phyloP scores from a whole-genome alignment of 2,797 vertebrate genomes.

The Austrolebias charrua region DNA sequence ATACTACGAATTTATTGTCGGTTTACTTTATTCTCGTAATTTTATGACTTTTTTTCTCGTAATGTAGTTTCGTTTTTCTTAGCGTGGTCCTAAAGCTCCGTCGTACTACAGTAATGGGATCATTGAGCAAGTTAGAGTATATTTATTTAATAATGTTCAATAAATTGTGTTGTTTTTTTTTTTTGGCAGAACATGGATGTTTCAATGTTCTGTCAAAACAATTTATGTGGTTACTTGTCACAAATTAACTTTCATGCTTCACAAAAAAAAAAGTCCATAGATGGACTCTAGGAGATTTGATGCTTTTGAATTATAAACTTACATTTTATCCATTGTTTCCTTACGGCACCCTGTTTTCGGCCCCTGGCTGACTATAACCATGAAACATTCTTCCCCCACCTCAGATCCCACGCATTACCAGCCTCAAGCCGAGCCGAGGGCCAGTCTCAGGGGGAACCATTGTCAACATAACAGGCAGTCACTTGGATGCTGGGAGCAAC shows the following conservation, averaged over 20 bases:
- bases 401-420: conserved; percentile 86
- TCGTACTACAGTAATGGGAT: conserved; percentile 6
- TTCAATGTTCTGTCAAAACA: neutral
- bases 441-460: conserved; percentile 95
- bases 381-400: conserved; percentile 1
- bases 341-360: neutral
- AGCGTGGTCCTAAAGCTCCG: no score
- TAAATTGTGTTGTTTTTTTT: neutral
- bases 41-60: no score
- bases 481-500: conserved; percentile 94
- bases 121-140: conserved; percentile 12
- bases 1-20: no score
- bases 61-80: no score
- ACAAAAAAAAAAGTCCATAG: no score
- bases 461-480: conserved; percentile 94
- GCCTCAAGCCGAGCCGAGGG: conserved; percentile 88
- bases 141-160: neutral
- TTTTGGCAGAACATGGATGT: neutral
- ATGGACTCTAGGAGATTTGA: no score
- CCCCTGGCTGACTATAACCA: conserved; percentile 11
- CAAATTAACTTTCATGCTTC: no score
- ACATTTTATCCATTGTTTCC: neutral
- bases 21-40: no score
- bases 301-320: no score
- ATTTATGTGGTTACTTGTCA: no score